A percentile compares a stretch with the other conserved stretches of the same genome.
Evolutionary conservation across 92 coral and sea anemone species (phyloP).

Genomic region (Nematostella vectensis): DNA sequence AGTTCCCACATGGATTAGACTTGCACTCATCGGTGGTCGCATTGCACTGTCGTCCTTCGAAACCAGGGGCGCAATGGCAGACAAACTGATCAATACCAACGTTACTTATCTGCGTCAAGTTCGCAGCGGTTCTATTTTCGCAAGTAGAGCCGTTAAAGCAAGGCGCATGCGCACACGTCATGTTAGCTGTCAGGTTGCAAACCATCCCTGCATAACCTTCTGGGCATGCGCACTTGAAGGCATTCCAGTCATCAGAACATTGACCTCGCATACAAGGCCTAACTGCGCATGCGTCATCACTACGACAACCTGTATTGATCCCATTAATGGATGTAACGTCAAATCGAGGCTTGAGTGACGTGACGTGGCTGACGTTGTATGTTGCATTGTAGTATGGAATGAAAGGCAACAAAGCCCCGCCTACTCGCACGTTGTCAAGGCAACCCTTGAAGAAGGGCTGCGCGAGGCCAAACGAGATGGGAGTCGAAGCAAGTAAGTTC

Average conservation of each 20-base stretch:
- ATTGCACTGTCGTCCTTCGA: conserved; percentile 63
- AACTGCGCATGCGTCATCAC: conserved; percentile 59
- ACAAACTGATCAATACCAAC: conserved; percentile 58
- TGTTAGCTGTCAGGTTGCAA: conserved; percentile 73
- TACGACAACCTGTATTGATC: conserved; percentile 62
- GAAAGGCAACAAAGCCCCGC: conserved; percentile 78
- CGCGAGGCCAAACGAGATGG: conserved; percentile 34
- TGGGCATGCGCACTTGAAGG: conserved; percentile 67
- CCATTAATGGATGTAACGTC: conserved; percentile 16
- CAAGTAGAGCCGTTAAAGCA: conserved; percentile 62
- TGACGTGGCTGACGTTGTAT: conserved; percentile 52
- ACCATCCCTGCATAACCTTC: conserved; percentile 64
- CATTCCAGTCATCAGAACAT: conserved; percentile 77
- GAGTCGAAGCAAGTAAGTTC: conserved; percentile 19
- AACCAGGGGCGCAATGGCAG: conserved; percentile 65
- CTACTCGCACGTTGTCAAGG: conserved; percentile 63
- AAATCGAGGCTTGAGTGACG: conserved; percentile 70
- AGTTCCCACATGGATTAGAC: conserved; percentile 61
- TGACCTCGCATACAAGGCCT: conserved; percentile 64
- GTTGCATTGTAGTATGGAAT: conserved; percentile 59
- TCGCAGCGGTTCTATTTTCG: conserved; percentile 45
- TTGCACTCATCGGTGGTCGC: conserved; percentile 68
- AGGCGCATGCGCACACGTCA: conserved; percentile 78
- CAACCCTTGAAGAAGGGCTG: conserved; percentile 60
- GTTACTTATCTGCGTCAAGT: conserved; percentile 50